Percentiles rank a stretch among this genome's conserved stretches.
Evolutionary conservation across 2,797 vertebrate species (phyloP).

Genomic region (Pelochelys cantorii): DNA sequence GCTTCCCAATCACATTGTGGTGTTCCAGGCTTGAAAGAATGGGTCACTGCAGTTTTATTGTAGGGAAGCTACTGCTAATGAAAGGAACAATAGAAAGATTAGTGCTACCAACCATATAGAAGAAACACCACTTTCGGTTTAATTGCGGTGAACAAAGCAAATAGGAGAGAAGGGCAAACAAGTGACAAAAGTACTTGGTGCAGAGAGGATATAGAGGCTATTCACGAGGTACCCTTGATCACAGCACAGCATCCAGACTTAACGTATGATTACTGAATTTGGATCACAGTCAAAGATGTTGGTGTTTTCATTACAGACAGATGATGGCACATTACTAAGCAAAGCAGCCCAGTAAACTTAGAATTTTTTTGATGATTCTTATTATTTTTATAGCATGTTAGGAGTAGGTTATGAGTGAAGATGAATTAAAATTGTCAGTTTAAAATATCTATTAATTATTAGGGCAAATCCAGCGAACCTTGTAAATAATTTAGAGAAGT

Average conservation of each 20-base stretch:
- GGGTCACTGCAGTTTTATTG: constrained; percentile 87
- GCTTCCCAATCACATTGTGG: constrained; percentile 86
- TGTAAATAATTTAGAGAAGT: constrained; percentile 1
- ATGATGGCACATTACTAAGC: constrained; percentile 4
- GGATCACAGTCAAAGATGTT: constrained; percentile 32
- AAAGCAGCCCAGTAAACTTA: constrained; percentile 18
- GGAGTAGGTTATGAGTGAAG: not conserved
- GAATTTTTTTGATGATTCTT: constrained; percentile 1
- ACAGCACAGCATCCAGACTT: constrained; percentile 55
- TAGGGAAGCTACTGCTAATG: constrained; percentile 88
- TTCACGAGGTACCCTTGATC: constrained; percentile 65
- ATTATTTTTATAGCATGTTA: not conserved
- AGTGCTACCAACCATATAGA: constrained; percentile 88
- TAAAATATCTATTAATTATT: constrained; percentile 27
- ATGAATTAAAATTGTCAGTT: not conserved
- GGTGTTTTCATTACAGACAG: constrained; percentile 37
- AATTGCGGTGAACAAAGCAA: constrained; percentile 88
- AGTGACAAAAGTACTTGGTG: constrained; percentile 81
- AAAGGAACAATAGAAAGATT: constrained; percentile 90
- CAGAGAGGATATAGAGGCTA: constrained; percentile 67
- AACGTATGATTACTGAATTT: constrained; percentile 56
- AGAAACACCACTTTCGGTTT: constrained; percentile 88
- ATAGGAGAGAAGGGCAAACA: constrained; percentile 84
- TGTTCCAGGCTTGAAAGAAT: constrained; percentile 84
- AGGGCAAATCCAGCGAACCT: constrained; percentile 12